phyloP scores from a whole-genome alignment of 2,797 vertebrate genomes.

The Brachymystax lenok region DNA sequence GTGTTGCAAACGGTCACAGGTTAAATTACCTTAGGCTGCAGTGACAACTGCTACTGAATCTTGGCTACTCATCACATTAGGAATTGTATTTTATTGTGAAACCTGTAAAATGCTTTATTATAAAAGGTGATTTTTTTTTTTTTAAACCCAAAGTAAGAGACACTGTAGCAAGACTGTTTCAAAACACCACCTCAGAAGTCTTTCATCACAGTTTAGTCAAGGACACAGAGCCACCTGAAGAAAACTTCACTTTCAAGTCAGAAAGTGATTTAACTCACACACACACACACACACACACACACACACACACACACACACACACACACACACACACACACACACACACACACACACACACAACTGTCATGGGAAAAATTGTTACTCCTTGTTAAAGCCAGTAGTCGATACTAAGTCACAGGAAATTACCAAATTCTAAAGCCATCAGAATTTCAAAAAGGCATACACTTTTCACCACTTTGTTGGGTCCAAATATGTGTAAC shows the following conservation, averaged over 20 bases:
- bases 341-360: neutral
- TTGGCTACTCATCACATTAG: too few relatives aligned
- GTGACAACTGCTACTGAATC: too few relatives aligned
- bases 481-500: neutral
- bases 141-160: neutral
- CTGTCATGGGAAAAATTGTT: neutral
- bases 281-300: too few relatives aligned
- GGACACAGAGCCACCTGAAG: neutral
- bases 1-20: too few relatives aligned
- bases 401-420: neutral
- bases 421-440: neutral
- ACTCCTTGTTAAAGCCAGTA: neutral
- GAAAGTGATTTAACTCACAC: neutral
- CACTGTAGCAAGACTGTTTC: neutral
- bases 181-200: neutral
- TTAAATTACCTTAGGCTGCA: too few relatives aligned
- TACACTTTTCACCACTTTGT: neutral
- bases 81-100: too few relatives aligned
- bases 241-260: neutral
- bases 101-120: too few relatives aligned
- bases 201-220: neutral
- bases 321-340: too few relatives aligned
- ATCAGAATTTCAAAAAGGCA: neutral
- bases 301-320: too few relatives aligned
- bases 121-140: too few relatives aligned